Evolutionary conservation across 2,113 vertebrate genomes (phyloP).

Genomic region (Hiodon tergisus): DNA sequence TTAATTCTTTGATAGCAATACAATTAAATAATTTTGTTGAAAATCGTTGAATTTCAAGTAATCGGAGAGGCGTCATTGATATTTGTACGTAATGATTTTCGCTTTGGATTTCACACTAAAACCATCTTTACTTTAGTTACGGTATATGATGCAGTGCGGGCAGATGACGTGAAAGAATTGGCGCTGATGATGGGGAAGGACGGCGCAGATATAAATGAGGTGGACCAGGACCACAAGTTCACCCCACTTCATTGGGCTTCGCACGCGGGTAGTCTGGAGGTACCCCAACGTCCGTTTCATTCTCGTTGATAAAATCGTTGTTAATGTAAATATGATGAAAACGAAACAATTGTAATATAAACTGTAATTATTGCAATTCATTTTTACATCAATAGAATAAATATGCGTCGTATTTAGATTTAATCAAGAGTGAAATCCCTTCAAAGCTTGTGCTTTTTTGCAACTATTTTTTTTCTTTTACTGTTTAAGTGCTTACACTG

Average conservation of each 20-base stretch:
- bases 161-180: constrained; percentile 61
- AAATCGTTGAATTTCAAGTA: background rate
- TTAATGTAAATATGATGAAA: too few relatives aligned
- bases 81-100: background rate
- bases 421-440: too few relatives aligned
- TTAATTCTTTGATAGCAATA: background rate
- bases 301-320: too few relatives aligned
- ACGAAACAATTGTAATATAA: too few relatives aligned
- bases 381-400: too few relatives aligned
- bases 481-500: constrained; percentile 69
- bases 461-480: constrained; percentile 11
- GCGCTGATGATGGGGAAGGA: constrained; percentile 44
- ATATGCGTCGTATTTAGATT: too few relatives aligned
- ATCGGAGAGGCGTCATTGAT: too few relatives aligned
- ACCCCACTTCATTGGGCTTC: constrained; percentile 70
- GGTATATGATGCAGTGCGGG: constrained; percentile 61
- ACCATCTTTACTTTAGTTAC: constrained; percentile 1
- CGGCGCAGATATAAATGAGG: constrained; percentile 58
- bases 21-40: background rate
- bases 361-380: too few relatives aligned
- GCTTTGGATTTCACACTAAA: background rate
- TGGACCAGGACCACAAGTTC: constrained; percentile 63
- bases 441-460: background rate
- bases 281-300: constrained; percentile 35
- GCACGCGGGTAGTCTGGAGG: constrained; percentile 73